Evolutionary conservation across 2,888 invertebrate genomes (phyloP), one percentile per base, ranked within the genome.

Genomic region (Andrena minutula): DNA sequence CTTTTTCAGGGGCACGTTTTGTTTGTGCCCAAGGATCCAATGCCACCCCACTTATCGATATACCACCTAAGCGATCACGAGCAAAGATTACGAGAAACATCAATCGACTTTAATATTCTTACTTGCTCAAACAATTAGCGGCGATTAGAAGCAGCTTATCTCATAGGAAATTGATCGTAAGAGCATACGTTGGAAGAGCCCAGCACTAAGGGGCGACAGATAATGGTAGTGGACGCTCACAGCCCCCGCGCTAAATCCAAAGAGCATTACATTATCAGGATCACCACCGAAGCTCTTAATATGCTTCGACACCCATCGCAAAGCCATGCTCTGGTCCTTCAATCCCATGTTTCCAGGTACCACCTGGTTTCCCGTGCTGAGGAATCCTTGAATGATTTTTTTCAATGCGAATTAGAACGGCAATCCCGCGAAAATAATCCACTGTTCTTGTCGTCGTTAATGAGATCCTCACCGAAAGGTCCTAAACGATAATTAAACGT

Each of bases 191-290:
- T 83, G 89, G 85, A 92, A 92, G 47, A 94, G 94, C 95, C 96
- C 96, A 92, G 94, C 58, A 60, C 70, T 70, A 12, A 70, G 47
- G 5, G 58, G 95, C 0, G 96, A 96, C n/a, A 97, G 88, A 85
- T 96, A 95, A 84, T 97, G 97, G 82, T 96, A 95, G 91, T 97
- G 97, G 0, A 96, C 96, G 86, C 97, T 96, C 4, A 96, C 96
- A 41, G 96, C 97, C 0, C 97, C 97, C 0, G 97, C 96, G 3
- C 97, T 97, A 90, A 95, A 95, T 2, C 97, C 97, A 0, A 95
- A 92, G 2, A 97, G 92, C 0, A 97, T 96, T 41, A 97, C 95
- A 75, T 96, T 96, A 60, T 96, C 95, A 0, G 96, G 95, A 94
- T 97, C 95, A 0, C 97, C 97, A 1, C 96, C 96, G 88, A 97